Evolutionary conservation across 2,888 invertebrate species (phyloP).

Genomic region (Beris chalybata): DNA sequence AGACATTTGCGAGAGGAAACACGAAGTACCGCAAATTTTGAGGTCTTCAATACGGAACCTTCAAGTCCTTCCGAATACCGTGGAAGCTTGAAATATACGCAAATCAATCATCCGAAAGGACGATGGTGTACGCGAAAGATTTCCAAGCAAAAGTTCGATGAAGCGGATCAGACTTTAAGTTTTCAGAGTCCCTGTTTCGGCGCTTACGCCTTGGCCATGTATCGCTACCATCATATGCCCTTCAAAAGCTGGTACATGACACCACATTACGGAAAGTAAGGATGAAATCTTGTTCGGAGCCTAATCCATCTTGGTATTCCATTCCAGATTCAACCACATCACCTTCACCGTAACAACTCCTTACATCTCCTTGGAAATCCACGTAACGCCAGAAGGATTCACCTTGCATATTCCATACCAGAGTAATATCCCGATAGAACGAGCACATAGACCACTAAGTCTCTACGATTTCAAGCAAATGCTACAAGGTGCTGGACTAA

Average conservation of each 20-base stretch:
- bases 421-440: constrained; percentile 6
- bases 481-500: constrained; percentile 1
- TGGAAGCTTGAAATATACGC: background rate
- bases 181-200: constrained; percentile 17
- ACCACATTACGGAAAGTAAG: constrained; percentile 2
- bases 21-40: background rate
- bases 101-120: background rate
- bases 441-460: background rate
- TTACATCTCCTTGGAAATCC: background rate
- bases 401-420: background rate
- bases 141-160: background rate
- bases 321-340: constrained; percentile 1
- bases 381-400: constrained; percentile 3
- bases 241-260: constrained; percentile 12
- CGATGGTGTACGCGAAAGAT: constrained; percentile 12
- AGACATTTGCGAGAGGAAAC: background rate
- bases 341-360: background rate
- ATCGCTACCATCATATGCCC: constrained; percentile 11
- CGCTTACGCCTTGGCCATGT: constrained; percentile 3
- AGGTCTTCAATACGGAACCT: background rate
- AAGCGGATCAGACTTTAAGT: background rate
- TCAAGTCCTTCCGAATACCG: background rate
- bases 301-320: background rate
- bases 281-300: background rate
- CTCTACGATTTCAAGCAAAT: constrained; percentile 17